A percentile compares a stretch with the other conserved stretches of the same genome.
These are phyloP conservation scores for Ammodytes marinus DNA, from an alignment of 2,113 vertebrate species.

Conservation along the genomic window DNA sequence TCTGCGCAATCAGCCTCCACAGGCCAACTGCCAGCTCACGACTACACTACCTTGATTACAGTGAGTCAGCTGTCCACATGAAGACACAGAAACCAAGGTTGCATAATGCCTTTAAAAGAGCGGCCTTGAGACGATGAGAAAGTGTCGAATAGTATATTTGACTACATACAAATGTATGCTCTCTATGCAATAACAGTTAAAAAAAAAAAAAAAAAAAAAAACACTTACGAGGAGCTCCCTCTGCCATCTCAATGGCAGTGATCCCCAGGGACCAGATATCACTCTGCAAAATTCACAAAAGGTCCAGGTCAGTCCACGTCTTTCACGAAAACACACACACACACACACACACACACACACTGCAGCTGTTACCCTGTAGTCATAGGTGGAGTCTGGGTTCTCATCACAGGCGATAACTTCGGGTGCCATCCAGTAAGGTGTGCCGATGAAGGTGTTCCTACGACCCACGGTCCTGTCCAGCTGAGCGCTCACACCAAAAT, in stretches of 20 bases:
- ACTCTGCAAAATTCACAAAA: conserved; percentile 82
- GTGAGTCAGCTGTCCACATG: conserved; percentile 77
- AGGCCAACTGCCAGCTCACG: conserved; percentile 73
- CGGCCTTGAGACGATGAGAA: conserved; percentile 20
- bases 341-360: background rate
- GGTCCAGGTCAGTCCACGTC: background rate
- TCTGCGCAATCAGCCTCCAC: conserved; percentile 67
- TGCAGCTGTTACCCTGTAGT: conserved; percentile 88
- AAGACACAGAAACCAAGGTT: conserved; percentile 61
- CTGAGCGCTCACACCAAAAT: conserved; percentile 95
- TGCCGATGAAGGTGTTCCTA: conserved; percentile 95
- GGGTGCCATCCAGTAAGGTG: conserved; percentile 96
- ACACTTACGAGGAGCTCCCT: conserved; percentile 93
- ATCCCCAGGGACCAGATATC: conserved; percentile 96
- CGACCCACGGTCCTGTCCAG: conserved; percentile 93
- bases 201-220: background rate
- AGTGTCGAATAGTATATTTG: background rate
- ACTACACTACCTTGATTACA: conserved; percentile 74
- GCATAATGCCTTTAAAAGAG: conserved; percentile 43
- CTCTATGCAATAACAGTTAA: background rate
- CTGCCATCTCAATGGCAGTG: conserved; percentile 97
- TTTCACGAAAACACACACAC: conserved; percentile 4
- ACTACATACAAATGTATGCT: conserved; percentile 4
- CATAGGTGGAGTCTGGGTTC: conserved; percentile 94
- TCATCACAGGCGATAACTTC: conserved; percentile 96